phyloP scores from a whole-genome alignment of 1,140 invertebrate species.

The Ridgeia piscesae region DNA sequence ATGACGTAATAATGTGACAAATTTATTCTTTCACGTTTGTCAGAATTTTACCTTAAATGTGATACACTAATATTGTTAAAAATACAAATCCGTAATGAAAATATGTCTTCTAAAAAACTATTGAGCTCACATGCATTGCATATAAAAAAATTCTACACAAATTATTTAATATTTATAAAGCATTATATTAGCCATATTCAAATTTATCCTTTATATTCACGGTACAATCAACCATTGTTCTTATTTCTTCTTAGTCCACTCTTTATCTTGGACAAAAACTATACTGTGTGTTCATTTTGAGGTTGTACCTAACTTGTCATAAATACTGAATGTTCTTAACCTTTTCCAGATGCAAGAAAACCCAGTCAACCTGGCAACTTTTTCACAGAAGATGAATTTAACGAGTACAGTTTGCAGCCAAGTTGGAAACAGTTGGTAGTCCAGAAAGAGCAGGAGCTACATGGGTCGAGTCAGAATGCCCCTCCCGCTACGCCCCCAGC shows the following conservation, averaged over 20 bases:
- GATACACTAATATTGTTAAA: too few species aligned
- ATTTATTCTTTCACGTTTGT: too few species aligned
- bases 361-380: not conserved
- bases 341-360: slow-evolving; percentile 9
- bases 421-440: not conserved
- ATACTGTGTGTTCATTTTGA: not conserved
- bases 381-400: not conserved
- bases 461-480: not conserved
- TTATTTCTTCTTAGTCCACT: not conserved
- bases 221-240: not conserved
- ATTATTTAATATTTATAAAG: too few species aligned
- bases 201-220: not conserved
- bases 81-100: too few species aligned
- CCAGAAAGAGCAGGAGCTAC: slow-evolving; percentile 1
- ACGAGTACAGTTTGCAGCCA: slow-evolving; percentile 6
- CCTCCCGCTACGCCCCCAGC: not conserved
- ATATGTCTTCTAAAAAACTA: too few species aligned
- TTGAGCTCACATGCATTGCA: too few species aligned
- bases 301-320: not conserved
- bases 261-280: too few species aligned
- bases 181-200: not conserved
- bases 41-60: too few species aligned
- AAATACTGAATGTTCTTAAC: not conserved
- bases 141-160: too few species aligned
- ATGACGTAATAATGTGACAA: too few species aligned